Conservation (phyloP, 1,140 invertebrate species). For the Holotrichia oblita region DNA sequence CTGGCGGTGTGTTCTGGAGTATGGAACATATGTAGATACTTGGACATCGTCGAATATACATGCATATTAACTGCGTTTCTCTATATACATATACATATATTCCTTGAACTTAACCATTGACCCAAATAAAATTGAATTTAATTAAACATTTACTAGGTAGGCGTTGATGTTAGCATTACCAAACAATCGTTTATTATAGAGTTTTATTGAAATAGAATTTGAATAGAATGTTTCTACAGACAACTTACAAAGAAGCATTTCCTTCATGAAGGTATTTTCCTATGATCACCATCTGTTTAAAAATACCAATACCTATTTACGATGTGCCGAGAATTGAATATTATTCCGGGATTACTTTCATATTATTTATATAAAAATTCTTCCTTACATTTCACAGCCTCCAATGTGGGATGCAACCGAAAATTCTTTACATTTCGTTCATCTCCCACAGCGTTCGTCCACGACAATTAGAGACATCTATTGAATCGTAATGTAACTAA, state of each 20-base stretch:
- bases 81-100: too few relatives aligned
- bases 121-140: too few relatives aligned
- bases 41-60: too few relatives aligned
- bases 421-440: background rate
- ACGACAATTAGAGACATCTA: background rate
- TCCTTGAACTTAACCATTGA: too few relatives aligned
- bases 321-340: constrained; percentile 13
- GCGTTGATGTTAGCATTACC: too few relatives aligned
- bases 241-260: background rate
- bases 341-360: background rate
- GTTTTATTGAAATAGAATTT: too few relatives aligned
- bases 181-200: too few relatives aligned
- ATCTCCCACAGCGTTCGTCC: background rate
- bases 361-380: constrained; percentile 10
- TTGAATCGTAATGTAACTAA: constrained; percentile 11
- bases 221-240: background rate
- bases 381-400: background rate
- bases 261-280: background rate
- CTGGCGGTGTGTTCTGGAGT: too few relatives aligned
- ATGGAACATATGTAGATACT: too few relatives aligned
- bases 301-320: constrained; percentile 29
- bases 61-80: too few relatives aligned
- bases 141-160: too few relatives aligned
- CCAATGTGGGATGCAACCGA: background rate
- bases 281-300: background rate